Percentiles rank a stretch among this genome's conserved stretches.
phyloP scores from a whole-genome alignment of 2,888 invertebrate genomes.

The Charanyca ferruginea region DNA sequence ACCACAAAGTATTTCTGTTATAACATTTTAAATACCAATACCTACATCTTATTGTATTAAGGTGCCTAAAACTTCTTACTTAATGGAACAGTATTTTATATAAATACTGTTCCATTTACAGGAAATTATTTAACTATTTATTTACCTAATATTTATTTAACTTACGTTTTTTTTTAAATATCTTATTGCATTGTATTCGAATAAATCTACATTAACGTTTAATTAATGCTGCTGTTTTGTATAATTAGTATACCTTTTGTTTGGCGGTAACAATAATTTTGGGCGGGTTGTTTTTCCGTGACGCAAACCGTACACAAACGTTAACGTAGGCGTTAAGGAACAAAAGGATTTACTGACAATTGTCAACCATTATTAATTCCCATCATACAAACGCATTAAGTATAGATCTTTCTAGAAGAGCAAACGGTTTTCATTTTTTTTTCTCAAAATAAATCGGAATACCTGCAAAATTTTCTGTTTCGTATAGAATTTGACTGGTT shows the following conservation, averaged over 20 bases:
- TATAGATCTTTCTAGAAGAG: background rate
- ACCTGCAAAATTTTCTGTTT: no score
- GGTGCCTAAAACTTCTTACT: no score
- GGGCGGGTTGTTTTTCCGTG: constrained; percentile 8
- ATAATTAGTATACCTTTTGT: background rate
- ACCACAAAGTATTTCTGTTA: background rate
- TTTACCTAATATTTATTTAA: no score
- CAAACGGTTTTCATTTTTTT: background rate
- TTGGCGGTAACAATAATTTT: background rate
- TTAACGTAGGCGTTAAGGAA: constrained; percentile 23
- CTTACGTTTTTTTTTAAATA: no score
- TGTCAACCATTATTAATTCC: constrained; percentile 18
- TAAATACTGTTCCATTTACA: no score
- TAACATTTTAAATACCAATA: background rate
- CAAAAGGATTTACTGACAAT: constrained; percentile 3
- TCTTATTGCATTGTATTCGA: no score
- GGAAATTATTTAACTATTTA: no score
- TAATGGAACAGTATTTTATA: no score
- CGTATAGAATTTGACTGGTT: no score
- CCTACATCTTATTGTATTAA: background rate
- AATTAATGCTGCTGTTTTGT: background rate
- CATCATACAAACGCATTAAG: background rate
- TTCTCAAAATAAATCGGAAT: no score
- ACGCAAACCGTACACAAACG: constrained; percentile 13
- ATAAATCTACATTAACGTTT: background rate